These are phyloP conservation scores for Ursus arctos DNA, from an alignment of 2,113 vertebrate genomes.

Conservation along the genomic window DNA sequence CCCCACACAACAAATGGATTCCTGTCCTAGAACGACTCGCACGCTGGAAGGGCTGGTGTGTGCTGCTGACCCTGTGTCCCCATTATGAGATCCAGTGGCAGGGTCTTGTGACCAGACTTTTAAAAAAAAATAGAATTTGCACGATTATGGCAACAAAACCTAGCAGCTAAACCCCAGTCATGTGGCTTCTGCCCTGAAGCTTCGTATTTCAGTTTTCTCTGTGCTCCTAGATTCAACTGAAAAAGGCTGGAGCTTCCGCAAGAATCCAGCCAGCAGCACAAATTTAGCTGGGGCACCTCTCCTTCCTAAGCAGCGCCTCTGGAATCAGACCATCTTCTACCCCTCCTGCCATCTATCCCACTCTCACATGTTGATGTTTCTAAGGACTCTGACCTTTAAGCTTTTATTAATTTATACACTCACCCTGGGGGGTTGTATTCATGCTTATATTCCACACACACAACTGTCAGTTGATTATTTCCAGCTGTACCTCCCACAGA, in stretches of 20 bases:
- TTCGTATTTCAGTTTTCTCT: neutral
- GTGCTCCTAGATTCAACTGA: neutral
- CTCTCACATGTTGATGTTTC: neutral
- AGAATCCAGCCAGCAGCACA: neutral
- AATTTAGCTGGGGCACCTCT: too few relatives aligned
- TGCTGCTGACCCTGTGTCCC: neutral
- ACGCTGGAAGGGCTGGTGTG: too few relatives aligned
- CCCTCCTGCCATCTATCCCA: neutral
- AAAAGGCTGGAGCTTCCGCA: neutral
- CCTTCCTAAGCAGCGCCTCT: neutral
- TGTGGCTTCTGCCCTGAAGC: neutral
- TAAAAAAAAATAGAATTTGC: constrained; percentile 20
- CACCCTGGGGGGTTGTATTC: neutral
- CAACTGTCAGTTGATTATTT: neutral
- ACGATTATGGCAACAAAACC: neutral
- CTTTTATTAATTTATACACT: neutral
- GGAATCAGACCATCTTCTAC: neutral
- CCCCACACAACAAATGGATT: neutral
- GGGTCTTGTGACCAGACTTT: neutral
- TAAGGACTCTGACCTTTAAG: neutral
- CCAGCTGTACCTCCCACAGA: neutral
- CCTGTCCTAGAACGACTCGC: neutral
- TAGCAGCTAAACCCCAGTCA: neutral
- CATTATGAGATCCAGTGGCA: neutral
- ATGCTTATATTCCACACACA: neutral